Base-by-base conservation (phyloP, 2,888 invertebrate species). In the Sympetrum striolatum region DNA sequence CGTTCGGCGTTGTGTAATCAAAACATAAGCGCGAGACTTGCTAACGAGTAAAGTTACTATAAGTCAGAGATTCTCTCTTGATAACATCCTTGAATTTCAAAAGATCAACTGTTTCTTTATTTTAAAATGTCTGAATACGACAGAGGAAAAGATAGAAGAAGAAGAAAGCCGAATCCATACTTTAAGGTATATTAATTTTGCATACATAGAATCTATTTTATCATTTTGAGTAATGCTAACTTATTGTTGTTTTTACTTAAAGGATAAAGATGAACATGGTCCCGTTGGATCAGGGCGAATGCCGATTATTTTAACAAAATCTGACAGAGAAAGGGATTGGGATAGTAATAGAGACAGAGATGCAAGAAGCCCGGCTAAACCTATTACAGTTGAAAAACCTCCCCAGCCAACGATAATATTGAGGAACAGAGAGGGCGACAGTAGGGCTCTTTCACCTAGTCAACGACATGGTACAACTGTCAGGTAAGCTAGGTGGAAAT, bases 371-470 rank as follows among this genome's bases (percentile, higher is more conserved):
- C 80, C 80, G 53, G 60, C 90, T 10, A 60, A 60, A 22, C 80
- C 60, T 15, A 90, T 60, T 22, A 80, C 80, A 4, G 3, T 81
- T 25, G 80, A 90, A 90, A 81, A 60, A 80, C 60, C 90, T 18
- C 94, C 94, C 86, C 96, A 95, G 92, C 96, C 96, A 2, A 96
- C 96, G 25, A 96, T 97, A 92, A 95, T 97, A 92, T 93, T 96
- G 35, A 96, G 96, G 93, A 95, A 96, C 0, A 94, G 96, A 91
- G 96, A 96, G 93, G 93, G 94, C 35, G 96, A 96, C 91, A 95
- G 94, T 91, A 94, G 96, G 82, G 95, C 96, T 0, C 94, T 95
- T 12, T 96, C 96, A 81, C 96, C 96, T 0, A 96, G 95, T 93
- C 94, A 95, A 81, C 93, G 94, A 81, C 92, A 92, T 12, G 73